A percentile compares a stretch with the other conserved stretches of the same genome.
These are phyloP conservation scores for Erannis defoliaria DNA, from an alignment of 2,888 invertebrate genomes.

Conservation along the genomic window DNA sequence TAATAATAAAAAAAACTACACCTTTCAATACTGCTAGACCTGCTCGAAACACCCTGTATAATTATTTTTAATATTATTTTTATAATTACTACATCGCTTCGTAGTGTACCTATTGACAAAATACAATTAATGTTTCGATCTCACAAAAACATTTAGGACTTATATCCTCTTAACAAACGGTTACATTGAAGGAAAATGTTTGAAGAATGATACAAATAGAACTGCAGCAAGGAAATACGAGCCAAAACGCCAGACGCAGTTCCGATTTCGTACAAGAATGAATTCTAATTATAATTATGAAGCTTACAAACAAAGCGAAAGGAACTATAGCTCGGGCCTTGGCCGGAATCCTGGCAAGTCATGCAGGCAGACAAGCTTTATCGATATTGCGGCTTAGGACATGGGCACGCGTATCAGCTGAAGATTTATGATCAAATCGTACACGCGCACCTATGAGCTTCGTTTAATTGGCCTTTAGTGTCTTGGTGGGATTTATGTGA, in stretches of 20 bases:
- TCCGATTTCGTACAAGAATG: conserved; percentile 22
- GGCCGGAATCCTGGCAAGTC: conserved; percentile 74
- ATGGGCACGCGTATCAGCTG: conserved; percentile 20
- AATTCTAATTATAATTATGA: conserved; percentile 42
- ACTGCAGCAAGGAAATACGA: conserved; percentile 18
- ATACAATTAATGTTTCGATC: too few species aligned
- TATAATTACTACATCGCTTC: too few species aligned
- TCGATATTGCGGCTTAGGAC: conserved; percentile 31
- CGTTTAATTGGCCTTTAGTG: conserved; percentile 13
- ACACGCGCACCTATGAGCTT: conserved; percentile 14
- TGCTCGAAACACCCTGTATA: too few species aligned
- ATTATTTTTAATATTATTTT: too few species aligned
- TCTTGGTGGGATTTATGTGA: conserved; percentile 2
- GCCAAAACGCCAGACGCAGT: conserved; percentile 30
- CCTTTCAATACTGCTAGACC: too few species aligned
- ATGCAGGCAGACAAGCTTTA: conserved; percentile 53
- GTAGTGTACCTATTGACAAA: too few species aligned
- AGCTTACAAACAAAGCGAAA: conserved; percentile 68
- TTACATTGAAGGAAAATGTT: conserved; percentile 3
- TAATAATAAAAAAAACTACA: too few species aligned
- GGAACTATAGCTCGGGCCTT: conserved; percentile 68
- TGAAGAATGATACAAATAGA: neutral
- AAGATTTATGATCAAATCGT: conserved; percentile 33
- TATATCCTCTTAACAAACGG: neutral
- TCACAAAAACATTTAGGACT: too few species aligned